These are phyloP conservation scores for Scrobipalpa costella DNA, from an alignment of 2,888 invertebrate species.

Conservation along the genomic window DNA sequence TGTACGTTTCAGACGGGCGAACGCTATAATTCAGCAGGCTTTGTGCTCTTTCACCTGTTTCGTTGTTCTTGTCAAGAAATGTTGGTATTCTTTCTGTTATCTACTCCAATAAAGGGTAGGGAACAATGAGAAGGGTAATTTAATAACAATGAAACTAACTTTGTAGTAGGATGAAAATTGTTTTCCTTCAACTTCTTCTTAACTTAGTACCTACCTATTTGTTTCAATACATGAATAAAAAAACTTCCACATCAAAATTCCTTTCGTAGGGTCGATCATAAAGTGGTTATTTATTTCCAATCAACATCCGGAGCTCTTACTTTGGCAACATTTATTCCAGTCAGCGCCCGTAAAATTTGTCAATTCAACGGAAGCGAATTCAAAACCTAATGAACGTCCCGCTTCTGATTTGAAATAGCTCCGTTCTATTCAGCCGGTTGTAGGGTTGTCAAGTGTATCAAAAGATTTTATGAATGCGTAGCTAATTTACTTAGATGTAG, in stretches of 20 bases:
- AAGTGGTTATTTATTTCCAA: background rate
- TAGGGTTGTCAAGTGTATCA: slow-evolving; percentile 26
- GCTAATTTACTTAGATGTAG: too few relatives aligned
- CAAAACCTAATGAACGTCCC: slow-evolving; percentile 54
- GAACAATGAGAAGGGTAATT: too few relatives aligned
- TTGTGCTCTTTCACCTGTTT: slow-evolving; percentile 19
- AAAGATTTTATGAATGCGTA: too few relatives aligned
- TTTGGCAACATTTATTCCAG: background rate
- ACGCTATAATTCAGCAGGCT: slow-evolving; percentile 23
- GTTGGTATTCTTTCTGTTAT: background rate
- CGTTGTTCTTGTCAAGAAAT: background rate
- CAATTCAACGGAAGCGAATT: slow-evolving; percentile 49
- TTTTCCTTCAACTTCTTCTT: too few relatives aligned
- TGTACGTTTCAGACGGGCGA: slow-evolving; percentile 24
- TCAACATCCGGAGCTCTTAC: background rate
- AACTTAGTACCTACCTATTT: too few relatives aligned
- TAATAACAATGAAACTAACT: too few relatives aligned
- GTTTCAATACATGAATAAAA: too few relatives aligned
- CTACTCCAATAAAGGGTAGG: too few relatives aligned
- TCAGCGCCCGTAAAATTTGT: slow-evolving; percentile 44
- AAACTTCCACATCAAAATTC: background rate
- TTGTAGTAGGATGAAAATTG: too few relatives aligned
- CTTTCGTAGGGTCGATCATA: background rate
- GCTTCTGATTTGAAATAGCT: slow-evolving; percentile 54
- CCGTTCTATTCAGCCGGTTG: slow-evolving; percentile 44